Conservation (phyloP, 2,888 invertebrate species). For the Lasioglossum villosulum region DNA sequence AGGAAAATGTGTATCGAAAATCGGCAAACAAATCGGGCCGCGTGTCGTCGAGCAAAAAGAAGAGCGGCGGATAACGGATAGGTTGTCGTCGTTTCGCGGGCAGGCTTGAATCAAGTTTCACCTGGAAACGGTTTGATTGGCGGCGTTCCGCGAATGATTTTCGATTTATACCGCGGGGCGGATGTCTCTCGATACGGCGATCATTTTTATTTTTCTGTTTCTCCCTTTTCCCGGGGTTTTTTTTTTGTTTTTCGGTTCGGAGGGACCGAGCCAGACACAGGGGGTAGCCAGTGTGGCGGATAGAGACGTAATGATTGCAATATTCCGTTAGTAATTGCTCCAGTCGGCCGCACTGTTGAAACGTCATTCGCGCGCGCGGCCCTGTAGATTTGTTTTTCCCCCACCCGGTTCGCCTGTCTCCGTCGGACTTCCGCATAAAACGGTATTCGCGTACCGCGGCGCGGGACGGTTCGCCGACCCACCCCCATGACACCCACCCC, state of each 20-base stretch:
- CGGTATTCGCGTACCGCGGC: conserved; percentile 85
- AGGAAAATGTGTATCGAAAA: conserved; percentile 31
- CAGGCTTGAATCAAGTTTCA: conserved; percentile 65
- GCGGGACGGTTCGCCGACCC: conserved; percentile 83
- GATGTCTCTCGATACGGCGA: conserved; percentile 61
- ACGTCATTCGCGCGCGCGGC: conserved; percentile 70
- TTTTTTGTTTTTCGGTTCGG: conserved; percentile 42
- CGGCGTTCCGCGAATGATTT: conserved; percentile 71
- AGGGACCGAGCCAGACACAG: conserved; percentile 46
- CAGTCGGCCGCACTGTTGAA: conserved; percentile 85
- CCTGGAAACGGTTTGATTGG: conserved; percentile 72
- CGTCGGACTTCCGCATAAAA: conserved; percentile 70
- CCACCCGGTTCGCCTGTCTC: conserved; percentile 27
- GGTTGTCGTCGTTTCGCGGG: conserved; percentile 49
- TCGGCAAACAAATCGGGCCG: conserved; percentile 39
- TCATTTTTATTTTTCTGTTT: conserved; percentile 37
- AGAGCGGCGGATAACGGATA: conserved; percentile 36
- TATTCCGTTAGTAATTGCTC: conserved; percentile 88
- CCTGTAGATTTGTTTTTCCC: conserved; percentile 71
- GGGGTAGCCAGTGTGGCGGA: conserved; percentile 59
- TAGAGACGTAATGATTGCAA: conserved; percentile 81
- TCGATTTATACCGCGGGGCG: conserved; percentile 65
- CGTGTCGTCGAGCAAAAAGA: conserved; percentile 21
- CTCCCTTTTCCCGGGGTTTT: background rate
- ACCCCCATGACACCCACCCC: conserved; percentile 39